Percentiles rank a stretch among this genome's conserved stretches.
Conservation (phyloP, 2,113 vertebrate species). For the Gambusia holbrooki region DNA sequence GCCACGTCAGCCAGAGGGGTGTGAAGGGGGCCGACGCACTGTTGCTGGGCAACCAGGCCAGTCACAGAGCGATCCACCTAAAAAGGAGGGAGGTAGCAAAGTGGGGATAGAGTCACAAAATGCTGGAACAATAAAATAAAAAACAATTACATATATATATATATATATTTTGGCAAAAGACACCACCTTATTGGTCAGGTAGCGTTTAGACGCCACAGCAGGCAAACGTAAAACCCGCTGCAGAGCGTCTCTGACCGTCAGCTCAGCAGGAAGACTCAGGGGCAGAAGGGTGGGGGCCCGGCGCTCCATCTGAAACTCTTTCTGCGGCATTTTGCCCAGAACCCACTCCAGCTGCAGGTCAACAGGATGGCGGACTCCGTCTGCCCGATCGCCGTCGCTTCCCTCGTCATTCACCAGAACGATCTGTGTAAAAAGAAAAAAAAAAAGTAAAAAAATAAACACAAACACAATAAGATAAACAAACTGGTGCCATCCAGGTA, state of each 20-base stretch:
- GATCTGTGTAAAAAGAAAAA: constrained; percentile 70
- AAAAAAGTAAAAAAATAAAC: not conserved
- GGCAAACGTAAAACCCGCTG: constrained; percentile 87
- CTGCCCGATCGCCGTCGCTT: not conserved
- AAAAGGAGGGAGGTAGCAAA: not conserved
- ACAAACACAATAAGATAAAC: not conserved
- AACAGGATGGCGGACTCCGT: constrained; percentile 75
- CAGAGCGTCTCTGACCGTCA: constrained; percentile 82
- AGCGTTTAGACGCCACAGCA: constrained; percentile 91
- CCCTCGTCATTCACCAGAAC: constrained; percentile 79
- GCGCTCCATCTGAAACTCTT: constrained; percentile 85
- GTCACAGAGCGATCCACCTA: constrained; percentile 95
- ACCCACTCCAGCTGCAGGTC: constrained; percentile 92
- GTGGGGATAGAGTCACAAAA: not conserved
- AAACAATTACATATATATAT: not conserved
- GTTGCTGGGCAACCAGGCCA: constrained; percentile 93
- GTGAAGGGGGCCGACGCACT: constrained; percentile 93
- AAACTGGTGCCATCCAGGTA: not conserved
- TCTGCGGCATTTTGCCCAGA: constrained; percentile 92
- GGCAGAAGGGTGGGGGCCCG: constrained; percentile 49
- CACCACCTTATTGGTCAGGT: constrained; percentile 93
- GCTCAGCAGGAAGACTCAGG: constrained; percentile 78
- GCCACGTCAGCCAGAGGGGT: constrained; percentile 92
- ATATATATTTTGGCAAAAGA: not conserved
- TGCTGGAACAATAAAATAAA: not conserved